Base-by-base conservation (phyloP, 37 sponge, comb jelly and placozoan species). In the Sycon ciliatum region DNA sequence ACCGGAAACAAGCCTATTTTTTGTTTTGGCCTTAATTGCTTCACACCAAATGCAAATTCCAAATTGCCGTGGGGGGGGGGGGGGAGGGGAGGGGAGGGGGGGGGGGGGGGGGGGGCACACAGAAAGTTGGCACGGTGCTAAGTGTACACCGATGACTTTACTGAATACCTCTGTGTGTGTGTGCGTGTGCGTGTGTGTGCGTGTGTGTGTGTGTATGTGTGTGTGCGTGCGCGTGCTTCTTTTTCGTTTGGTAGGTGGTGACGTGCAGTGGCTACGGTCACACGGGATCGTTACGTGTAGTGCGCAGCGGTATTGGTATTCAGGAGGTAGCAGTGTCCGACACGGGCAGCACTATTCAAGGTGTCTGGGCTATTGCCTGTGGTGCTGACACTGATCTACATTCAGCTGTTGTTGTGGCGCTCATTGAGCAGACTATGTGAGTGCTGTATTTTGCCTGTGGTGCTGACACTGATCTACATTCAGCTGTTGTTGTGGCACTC, bases 251-350 rank as follows among this genome's bases (percentile, higher is more conserved):
- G 5, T 74, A 94, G 87, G 26, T 94, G 1, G 87, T 94, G 13
- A 83, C 91, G 18, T 94, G 95, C 56, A 87, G 88, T 52, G 95
- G 95, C 0, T 70, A 37, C 58, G 78, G 81, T 34, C 83, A 75
- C 52, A 83, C 84, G 54, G 95, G 90, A 0, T 83, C 91, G 32
- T 77, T 94, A 30, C 71, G 91, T 32, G 62, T 94, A 6, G 63
- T 94, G 22, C 67, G 85, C 11, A 90, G 82, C 82, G 95, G 95
- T 2, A 84, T 94, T 35, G 95, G 95, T 4, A 89, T 94, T 55
- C 84, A 89, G 52, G 87, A 89, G 56, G 53, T 63, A 11, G 90
- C 90, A 11, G 80, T 85, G 39, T 80, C 84, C 0, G 95, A 94
- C 42, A 76, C 86, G 20, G 39, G 67, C 26, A 87, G 89, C 9